phyloP scores from a whole-genome alignment of 2,113 vertebrate species.

The Coregonus clupeaformis region DNA sequence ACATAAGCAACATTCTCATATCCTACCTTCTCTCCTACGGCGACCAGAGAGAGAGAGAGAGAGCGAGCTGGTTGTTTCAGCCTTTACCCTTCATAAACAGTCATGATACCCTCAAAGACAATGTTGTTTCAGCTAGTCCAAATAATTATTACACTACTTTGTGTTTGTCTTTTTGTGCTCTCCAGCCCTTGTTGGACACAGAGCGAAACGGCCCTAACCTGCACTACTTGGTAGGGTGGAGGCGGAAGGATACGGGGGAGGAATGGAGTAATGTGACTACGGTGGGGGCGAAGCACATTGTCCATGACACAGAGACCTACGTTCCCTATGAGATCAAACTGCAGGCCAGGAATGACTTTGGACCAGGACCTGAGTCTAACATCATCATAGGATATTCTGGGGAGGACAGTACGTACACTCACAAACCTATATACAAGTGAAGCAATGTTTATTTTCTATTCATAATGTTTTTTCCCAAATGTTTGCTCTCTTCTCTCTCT shows the following conservation, averaged over 20 bases:
- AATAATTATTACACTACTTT: no score
- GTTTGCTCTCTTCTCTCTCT: no score
- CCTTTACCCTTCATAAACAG: no score
- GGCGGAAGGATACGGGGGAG: constrained; percentile 76
- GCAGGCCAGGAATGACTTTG: constrained; percentile 89
- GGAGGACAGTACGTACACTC: constrained; percentile 88
- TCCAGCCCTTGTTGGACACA: constrained; percentile 73
- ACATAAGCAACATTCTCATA: no score
- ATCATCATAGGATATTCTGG: constrained; percentile 88
- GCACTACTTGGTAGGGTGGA: constrained; percentile 86
- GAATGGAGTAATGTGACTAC: constrained; percentile 85
- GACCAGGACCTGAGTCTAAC: constrained; percentile 82
- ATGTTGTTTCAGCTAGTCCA: neutral
- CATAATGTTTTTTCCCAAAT: no score
- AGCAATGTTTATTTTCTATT: no score
- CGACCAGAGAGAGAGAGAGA: no score
- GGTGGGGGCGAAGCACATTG: constrained; percentile 68
- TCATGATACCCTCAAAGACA: neutral
- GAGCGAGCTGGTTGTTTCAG: no score
- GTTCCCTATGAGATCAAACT: constrained; percentile 92
- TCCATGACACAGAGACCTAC: constrained; percentile 85
- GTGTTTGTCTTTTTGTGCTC: neutral
- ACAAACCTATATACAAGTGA: no score
- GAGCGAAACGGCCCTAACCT: constrained; percentile 87
- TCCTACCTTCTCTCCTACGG: no score